These are phyloP conservation scores for Thalassaphorura encarpata DNA, from an alignment of 1,140 invertebrate genomes.

Conservation along the genomic window DNA sequence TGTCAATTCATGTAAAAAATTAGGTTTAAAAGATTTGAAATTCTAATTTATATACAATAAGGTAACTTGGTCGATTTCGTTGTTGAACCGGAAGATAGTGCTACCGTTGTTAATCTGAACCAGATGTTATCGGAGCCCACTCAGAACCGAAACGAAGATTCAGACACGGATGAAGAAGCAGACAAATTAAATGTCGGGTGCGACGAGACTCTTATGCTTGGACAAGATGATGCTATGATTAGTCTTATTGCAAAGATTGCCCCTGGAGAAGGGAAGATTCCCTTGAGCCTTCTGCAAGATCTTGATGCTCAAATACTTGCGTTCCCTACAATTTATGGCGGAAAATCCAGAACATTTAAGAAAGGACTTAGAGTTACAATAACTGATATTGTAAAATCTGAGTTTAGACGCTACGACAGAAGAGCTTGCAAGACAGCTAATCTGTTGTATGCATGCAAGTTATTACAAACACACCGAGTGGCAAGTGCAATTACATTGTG, in stretches of 20 bases:
- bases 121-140: too few species aligned
- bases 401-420: neutral
- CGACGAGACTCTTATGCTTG: constrained; percentile 3
- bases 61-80: too few species aligned
- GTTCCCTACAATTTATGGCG: constrained; percentile 5
- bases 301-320: neutral
- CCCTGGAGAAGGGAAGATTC: constrained; percentile 1
- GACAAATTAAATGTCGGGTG: neutral
- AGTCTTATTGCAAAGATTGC: neutral
- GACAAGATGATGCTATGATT: neutral
- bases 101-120: too few species aligned
- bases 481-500: neutral
- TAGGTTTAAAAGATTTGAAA: too few species aligned
- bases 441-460: neutral
- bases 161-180: neutral
- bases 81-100: too few species aligned
- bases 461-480: neutral
- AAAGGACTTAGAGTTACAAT: neutral
- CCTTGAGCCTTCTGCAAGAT: neutral
- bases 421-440: neutral
- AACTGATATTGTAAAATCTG: constrained; percentile 1
- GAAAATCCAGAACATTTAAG: neutral
- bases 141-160: neutral
- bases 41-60: too few species aligned
- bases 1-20: too few species aligned